Percentiles rank a stretch among this genome's conserved stretches.
These are phyloP conservation scores for Steinernema hermaphroditum DNA, from an alignment of 2,888 invertebrate genomes.

Conservation along the genomic window DNA sequence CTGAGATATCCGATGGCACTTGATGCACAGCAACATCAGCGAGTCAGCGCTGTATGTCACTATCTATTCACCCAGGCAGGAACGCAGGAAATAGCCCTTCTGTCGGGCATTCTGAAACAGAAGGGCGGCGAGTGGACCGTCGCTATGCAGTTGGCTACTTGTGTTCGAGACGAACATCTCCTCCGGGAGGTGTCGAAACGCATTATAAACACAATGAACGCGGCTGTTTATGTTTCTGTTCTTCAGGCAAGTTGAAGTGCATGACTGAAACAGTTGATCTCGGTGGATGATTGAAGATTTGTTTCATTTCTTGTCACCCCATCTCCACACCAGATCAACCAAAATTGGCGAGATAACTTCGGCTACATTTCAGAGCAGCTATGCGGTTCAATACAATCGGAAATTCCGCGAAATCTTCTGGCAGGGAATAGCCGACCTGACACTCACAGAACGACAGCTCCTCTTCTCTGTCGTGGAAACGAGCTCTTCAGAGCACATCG, in stretches of 20 bases:
- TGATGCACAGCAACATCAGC: constrained; percentile 60
- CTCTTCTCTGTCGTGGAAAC: constrained; percentile 58
- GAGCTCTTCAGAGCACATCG: constrained; percentile 48
- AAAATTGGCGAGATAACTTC: no score
- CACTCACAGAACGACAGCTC: constrained; percentile 52
- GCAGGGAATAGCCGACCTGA: constrained; percentile 46
- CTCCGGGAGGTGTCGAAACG: constrained; percentile 51
- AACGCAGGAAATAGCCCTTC: constrained; percentile 44
- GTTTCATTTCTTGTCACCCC: no score
- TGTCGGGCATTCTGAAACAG: constrained; percentile 51
- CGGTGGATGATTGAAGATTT: no score
- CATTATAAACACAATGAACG: constrained; percentile 59
- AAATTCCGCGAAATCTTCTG: constrained; percentile 53
- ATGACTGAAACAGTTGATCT: neutral
- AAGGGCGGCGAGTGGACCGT: constrained; percentile 52
- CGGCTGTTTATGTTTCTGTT: constrained; percentile 57
- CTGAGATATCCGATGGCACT: constrained; percentile 52
- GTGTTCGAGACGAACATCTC: constrained; percentile 56
- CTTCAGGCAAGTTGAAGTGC: constrained; percentile 44
- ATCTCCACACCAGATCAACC: no score
- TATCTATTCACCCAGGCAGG: constrained; percentile 53
- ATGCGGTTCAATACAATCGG: constrained; percentile 49
- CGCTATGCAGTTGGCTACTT: constrained; percentile 58
- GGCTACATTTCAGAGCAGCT: constrained; percentile 44
- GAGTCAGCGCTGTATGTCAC: constrained; percentile 62